These are phyloP conservation scores for Thysanoteuthis rhombus DNA, from an alignment of 2,888 invertebrate species.

Conservation along the genomic window DNA sequence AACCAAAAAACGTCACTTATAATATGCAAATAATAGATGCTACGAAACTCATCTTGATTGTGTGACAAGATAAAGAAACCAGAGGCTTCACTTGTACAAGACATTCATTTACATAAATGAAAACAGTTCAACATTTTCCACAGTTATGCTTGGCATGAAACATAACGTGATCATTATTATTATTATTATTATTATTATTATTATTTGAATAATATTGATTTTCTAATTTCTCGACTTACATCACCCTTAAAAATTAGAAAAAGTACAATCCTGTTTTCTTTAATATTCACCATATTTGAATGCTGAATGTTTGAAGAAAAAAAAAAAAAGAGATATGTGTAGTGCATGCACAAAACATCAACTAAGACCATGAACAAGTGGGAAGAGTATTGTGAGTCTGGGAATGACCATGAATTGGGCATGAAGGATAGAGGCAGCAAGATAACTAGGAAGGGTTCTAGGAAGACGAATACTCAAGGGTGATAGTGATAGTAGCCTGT, in stretches of 20 bases:
- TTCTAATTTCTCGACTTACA: background rate
- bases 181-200: background rate
- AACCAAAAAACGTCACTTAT: background rate
- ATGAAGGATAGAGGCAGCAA: too few relatives aligned
- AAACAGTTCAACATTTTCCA: background rate
- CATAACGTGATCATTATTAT: background rate
- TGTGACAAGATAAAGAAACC: background rate
- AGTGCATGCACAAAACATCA: background rate
- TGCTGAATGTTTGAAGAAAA: background rate
- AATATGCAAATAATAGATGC: background rate
- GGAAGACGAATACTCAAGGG: too few relatives aligned
- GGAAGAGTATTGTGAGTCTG: too few relatives aligned
- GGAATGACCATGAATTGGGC: too few relatives aligned
- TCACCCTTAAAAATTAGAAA: background rate
- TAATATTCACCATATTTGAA: background rate
- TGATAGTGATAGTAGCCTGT: too few relatives aligned
- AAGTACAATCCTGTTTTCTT: background rate
- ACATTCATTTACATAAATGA: background rate
- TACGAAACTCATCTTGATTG: background rate
- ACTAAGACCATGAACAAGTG: background rate
- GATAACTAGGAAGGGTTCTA: too few relatives aligned
- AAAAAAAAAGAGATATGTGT: background rate
- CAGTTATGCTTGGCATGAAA: background rate
- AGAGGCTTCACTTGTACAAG: background rate
- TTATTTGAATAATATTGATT: background rate